Conservation (phyloP, 2,113 vertebrate genomes). For the Epinephelus moara region DNA sequence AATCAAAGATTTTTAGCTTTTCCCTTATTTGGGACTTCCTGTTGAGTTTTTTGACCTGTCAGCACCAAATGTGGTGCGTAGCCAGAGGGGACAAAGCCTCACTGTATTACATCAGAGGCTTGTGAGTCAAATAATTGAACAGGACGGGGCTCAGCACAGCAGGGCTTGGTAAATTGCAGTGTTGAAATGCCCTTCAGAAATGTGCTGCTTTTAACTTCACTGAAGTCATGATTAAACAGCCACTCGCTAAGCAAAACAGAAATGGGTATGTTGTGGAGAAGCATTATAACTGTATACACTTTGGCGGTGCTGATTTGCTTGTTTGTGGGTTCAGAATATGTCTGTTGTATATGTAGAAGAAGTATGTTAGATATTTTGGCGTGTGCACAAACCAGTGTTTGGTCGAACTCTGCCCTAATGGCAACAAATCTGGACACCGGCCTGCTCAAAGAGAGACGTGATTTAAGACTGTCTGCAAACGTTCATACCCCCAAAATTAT, state of each 20-base stretch:
- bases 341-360: neutral
- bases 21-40: neutral
- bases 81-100: neutral
- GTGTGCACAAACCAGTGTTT: neutral
- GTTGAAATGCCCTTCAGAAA: neutral
- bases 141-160: conserved; percentile 3
- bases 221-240: conserved; percentile 1
- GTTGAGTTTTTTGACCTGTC: neutral
- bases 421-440: neutral
- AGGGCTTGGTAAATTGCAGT: conserved; percentile 1
- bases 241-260: neutral
- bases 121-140: conserved; percentile 29
- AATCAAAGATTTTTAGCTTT: neutral
- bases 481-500: conserved; percentile 16
- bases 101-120: conserved; percentile 44
- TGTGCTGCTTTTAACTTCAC: conserved; percentile 19
- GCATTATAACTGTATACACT: neutral
- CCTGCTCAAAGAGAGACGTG: conserved; percentile 7
- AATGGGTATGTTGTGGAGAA: neutral
- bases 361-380: neutral
- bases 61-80: neutral
- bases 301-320: neutral
- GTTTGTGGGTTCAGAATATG: neutral
- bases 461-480: conserved; percentile 23
- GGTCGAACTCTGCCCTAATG: neutral